Evolutionary conservation across 2,113 vertebrate genomes (phyloP).

Genomic region (Rhinolophus sinicus): DNA sequence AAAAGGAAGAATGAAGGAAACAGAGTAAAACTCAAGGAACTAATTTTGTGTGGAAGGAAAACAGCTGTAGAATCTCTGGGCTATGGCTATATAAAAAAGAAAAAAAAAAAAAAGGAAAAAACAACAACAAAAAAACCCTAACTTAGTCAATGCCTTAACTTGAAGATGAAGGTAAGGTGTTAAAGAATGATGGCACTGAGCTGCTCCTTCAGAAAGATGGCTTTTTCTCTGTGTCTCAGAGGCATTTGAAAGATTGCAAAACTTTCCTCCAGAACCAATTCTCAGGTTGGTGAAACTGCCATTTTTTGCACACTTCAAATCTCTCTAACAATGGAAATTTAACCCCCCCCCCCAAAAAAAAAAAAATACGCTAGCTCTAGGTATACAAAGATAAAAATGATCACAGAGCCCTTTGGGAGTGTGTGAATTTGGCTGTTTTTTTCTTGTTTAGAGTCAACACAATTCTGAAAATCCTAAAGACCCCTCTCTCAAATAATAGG

Average conservation of each 20-base stretch:
- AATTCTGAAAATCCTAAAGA: conserved; percentile 12
- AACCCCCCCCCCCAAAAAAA: not conserved
- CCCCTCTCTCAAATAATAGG: not conserved
- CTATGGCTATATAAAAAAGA: not conserved
- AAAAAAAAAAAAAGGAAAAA: not conserved
- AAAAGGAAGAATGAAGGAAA: conserved; percentile 38
- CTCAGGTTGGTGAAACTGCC: not conserved
- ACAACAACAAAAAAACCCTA: not conserved
- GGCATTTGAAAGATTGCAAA: not conserved
- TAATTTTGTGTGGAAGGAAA: conserved; percentile 10
- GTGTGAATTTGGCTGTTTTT: not conserved
- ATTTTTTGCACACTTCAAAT: not conserved
- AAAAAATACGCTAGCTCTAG: not conserved
- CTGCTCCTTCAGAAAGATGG: not conserved
- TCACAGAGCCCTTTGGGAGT: not conserved
- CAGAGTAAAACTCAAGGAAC: conserved; percentile 13
- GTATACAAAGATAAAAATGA: not conserved
- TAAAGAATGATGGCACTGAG: not conserved
- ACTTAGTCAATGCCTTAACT: not conserved
- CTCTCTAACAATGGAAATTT: not conserved
- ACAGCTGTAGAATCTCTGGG: not conserved
- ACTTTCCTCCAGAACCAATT: not conserved
- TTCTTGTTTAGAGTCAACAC: not conserved
- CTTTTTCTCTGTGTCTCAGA: not conserved
- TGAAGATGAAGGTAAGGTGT: not conserved